Evolutionary conservation across 2,888 invertebrate genomes (phyloP).

Genomic region (Megaustenia siamemsis): DNA sequence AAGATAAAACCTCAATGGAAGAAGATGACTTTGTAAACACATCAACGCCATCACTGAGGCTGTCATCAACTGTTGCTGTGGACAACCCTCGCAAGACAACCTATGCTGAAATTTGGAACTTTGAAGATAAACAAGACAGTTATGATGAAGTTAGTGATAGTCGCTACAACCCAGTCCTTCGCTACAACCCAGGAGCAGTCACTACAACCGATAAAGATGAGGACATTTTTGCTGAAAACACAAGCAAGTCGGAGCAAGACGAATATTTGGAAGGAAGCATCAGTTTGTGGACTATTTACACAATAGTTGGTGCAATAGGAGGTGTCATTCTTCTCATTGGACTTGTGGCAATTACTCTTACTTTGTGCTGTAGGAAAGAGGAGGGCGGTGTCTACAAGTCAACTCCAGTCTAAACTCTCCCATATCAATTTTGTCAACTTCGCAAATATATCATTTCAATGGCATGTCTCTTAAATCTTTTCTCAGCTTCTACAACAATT

Average conservation of each 20-base stretch:
- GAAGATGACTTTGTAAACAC: conserved; percentile 30
- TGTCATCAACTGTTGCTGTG: conserved; percentile 27
- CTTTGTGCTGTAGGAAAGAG: conserved; percentile 71
- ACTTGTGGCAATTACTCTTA: conserved; percentile 71
- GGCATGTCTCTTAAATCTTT: neutral
- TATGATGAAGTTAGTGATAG: conserved; percentile 17
- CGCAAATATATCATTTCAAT: neutral
- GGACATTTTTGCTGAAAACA: neutral
- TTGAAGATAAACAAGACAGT: conserved; percentile 20
- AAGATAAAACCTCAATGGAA: conserved; percentile 21
- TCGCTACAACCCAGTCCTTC: conserved; percentile 9
- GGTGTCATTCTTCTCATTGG: conserved; percentile 72
- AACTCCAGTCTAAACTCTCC: conserved; percentile 65
- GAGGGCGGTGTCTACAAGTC: conserved; percentile 70
- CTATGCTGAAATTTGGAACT: conserved; percentile 45
- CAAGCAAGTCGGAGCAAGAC: neutral
- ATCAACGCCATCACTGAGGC: conserved; percentile 33
- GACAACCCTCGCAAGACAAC: conserved; percentile 22
- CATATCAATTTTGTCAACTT: neutral
- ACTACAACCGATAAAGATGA: conserved; percentile 10
- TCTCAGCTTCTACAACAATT: no score
- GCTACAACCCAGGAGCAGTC: neutral
- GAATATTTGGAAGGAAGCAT: conserved; percentile 57
- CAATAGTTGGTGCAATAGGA: conserved; percentile 72
- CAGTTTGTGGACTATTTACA: conserved; percentile 73